Percentiles rank a stretch among this genome's conserved stretches.
phyloP scores from a whole-genome alignment of 2,888 invertebrate species.

The Macropis europaea region DNA sequence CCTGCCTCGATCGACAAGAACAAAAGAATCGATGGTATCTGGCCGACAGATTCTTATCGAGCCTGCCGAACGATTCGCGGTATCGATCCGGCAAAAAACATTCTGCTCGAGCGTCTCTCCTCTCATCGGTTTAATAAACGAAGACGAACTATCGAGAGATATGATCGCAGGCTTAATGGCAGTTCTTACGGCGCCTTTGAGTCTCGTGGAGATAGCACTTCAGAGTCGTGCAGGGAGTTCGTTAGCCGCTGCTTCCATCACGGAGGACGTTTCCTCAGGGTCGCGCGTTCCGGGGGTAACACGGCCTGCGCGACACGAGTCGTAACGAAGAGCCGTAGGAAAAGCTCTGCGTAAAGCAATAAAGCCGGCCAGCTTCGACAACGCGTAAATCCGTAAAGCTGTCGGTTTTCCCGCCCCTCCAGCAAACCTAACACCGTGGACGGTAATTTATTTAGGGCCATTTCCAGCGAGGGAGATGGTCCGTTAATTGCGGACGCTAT shows the following conservation, averaged over 20 bases:
- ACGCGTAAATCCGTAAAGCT: constrained; percentile 67
- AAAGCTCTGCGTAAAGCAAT: constrained; percentile 75
- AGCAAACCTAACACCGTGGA: constrained; percentile 21
- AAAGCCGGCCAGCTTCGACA: constrained; percentile 63
- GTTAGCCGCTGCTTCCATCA: constrained; percentile 38
- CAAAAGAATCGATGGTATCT: constrained; percentile 46
- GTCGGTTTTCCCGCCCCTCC: constrained; percentile 34
- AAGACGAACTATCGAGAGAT: constrained; percentile 55
- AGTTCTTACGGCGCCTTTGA: constrained; percentile 56
- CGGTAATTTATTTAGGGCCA: constrained; percentile 68
- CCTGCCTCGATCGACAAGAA: constrained; percentile 20
- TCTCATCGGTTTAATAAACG: constrained; percentile 57
- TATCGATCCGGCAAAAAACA: constrained; percentile 17
- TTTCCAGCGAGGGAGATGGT: constrained; percentile 26
- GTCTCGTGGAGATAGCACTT: constrained; percentile 51
- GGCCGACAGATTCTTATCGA: constrained; percentile 35
- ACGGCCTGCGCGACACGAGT: constrained; percentile 26
- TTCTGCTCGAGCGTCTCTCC: not conserved
- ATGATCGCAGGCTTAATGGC: constrained; percentile 57
- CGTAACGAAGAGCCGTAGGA: constrained; percentile 61
- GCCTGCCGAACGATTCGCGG: constrained; percentile 14
- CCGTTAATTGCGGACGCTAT: constrained; percentile 73
- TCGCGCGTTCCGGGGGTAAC: not conserved
- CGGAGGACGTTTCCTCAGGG: constrained; percentile 18
- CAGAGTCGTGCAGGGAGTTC: constrained; percentile 62